Percentiles rank a stretch among this genome's conserved stretches.
These are phyloP conservation scores for Zapus hudsonius DNA, from an alignment of 2,113 vertebrate species.

Conservation along the genomic window DNA sequence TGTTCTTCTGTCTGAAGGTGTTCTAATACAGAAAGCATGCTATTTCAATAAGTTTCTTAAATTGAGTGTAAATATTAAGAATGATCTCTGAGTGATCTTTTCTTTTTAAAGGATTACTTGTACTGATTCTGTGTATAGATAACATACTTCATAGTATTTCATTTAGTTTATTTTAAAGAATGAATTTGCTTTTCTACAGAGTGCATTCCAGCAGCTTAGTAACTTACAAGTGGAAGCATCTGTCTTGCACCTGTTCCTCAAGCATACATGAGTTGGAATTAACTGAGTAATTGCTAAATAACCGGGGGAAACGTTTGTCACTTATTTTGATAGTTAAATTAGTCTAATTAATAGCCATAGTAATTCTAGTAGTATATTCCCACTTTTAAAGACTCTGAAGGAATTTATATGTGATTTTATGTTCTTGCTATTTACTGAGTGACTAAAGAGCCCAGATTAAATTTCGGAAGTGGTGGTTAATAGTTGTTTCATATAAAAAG, in stretches of 20 bases:
- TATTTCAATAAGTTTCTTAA: conserved; percentile 47
- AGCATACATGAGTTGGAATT: conserved; percentile 59
- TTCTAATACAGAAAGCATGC: conserved; percentile 7
- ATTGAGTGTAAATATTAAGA: conserved; percentile 1
- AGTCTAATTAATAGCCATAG: conserved; percentile 8
- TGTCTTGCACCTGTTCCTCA: conserved; percentile 78
- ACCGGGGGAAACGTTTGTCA: background rate
- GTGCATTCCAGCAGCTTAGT: conserved; percentile 79
- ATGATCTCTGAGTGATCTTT: background rate
- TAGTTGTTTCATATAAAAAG: conserved; percentile 43
- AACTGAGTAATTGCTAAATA: conserved; percentile 46
- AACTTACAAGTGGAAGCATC: conserved; percentile 67
- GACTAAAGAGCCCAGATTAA: conserved; percentile 27
- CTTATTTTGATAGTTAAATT: conserved; percentile 43
- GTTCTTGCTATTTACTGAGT: conserved; percentile 12
- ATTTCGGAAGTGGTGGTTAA: conserved; percentile 18
- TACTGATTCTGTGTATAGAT: conserved; percentile 61
- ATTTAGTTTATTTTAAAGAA: conserved; percentile 80
- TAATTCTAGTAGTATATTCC: background rate
- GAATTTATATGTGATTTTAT: background rate
- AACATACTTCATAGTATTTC: conserved; percentile 40
- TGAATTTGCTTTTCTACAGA: conserved; percentile 60
- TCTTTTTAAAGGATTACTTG: conserved; percentile 30
- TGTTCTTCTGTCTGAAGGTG: background rate
- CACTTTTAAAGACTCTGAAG: conserved; percentile 17